phyloP scores from a whole-genome alignment of 1,140 invertebrate genomes.

The Ooceraea biroi region DNA sequence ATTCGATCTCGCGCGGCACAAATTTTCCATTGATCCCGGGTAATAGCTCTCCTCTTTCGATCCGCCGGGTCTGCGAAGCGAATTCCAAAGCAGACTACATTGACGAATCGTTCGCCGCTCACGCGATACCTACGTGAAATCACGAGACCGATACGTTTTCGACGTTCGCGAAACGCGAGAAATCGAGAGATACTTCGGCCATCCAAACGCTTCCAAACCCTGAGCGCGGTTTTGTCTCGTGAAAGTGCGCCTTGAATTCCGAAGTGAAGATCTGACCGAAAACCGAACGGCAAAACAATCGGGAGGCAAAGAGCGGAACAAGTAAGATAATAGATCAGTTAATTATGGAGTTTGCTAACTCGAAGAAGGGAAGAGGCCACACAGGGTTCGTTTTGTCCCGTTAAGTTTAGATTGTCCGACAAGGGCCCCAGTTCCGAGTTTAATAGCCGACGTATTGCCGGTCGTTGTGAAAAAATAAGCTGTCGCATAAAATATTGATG shows the following conservation, averaged over 20 bases:
- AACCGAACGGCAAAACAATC: conserved; percentile 25
- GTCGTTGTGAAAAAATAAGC: background rate
- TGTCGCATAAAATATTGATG: background rate
- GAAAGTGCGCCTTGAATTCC: conserved; percentile 31
- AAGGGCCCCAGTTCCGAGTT: background rate
- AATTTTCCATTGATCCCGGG: conserved; percentile 48
- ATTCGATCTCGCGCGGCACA: conserved; percentile 20
- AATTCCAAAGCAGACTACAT: conserved; percentile 17
- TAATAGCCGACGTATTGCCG: background rate
- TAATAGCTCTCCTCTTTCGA: conserved; percentile 47
- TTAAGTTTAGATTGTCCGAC: conserved; percentile 33
- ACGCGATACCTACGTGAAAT: conserved; percentile 37
- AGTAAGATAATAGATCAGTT: conserved; percentile 56
- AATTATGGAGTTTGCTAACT: conserved; percentile 56
- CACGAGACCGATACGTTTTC: conserved; percentile 40
- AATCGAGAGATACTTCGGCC: conserved; percentile 46
- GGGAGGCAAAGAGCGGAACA: background rate
- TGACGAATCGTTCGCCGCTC: conserved; percentile 40
- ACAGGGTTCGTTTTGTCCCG: conserved; percentile 25
- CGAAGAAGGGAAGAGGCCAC: conserved; percentile 6
- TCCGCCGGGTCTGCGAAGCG: conserved; percentile 35
- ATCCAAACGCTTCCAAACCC: too few relatives aligned
- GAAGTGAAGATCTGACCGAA: background rate
- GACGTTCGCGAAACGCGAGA: conserved; percentile 39
- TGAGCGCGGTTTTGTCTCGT: conserved; percentile 4